Percentiles rank a stretch among this genome's conserved stretches.
Conservation (phyloP, 2,113 vertebrate species). For the Apodemus speciosus region DNA sequence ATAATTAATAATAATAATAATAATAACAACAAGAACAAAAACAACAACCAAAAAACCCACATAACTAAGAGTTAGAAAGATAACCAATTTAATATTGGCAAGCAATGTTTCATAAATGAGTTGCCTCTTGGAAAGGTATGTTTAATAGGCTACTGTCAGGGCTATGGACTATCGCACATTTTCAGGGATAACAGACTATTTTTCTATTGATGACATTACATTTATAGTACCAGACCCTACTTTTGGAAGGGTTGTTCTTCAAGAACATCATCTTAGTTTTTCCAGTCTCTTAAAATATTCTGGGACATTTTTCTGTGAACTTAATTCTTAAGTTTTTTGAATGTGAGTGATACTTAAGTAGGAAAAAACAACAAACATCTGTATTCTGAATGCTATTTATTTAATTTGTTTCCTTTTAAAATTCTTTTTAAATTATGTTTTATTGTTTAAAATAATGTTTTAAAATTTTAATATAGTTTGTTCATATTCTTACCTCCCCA, state of each 20-base stretch:
- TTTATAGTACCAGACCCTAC: not conserved
- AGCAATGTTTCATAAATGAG: constrained; percentile 31
- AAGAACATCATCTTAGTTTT: not conserved
- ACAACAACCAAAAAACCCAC: not conserved
- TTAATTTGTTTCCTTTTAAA: not conserved
- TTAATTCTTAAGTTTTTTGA: constrained; percentile 28
- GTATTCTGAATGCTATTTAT: not conserved
- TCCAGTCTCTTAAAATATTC: constrained; percentile 26
- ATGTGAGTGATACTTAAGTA: not conserved
- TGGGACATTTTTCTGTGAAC: not conserved
- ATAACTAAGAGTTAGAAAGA: not conserved
- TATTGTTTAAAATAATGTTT: not conserved
- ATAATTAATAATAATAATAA: no score
- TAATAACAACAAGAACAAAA: no score
- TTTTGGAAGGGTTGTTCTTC: constrained; percentile 32
- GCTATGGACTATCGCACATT: not conserved
- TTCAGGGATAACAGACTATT: not conserved
- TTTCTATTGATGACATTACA: not conserved
- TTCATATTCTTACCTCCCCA: not conserved
- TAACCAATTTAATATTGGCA: not conserved
- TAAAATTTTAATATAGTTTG: not conserved
- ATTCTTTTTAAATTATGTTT: not conserved
- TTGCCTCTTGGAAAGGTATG: not conserved
- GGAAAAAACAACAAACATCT: not conserved
- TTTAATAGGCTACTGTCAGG: constrained; percentile 22